A percentile compares a stretch with the other conserved stretches of the same genome.
Evolutionary conservation across 1,140 invertebrate species (phyloP).

Genomic region (Armadillidium nasatum): DNA sequence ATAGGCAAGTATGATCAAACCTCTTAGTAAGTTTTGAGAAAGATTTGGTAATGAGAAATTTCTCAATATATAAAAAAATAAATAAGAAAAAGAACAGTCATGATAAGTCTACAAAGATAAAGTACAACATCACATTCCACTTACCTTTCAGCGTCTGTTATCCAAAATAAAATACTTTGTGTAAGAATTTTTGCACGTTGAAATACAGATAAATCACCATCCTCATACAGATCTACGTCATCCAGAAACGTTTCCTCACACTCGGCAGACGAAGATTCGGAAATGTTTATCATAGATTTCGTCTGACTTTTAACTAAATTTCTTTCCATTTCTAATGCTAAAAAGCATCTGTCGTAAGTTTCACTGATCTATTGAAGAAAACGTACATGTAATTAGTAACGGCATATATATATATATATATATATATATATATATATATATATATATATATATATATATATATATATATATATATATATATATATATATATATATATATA

Average conservation of each 20-base stretch:
- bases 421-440: too few relatives aligned
- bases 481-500: too few relatives aligned
- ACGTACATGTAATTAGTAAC: neutral
- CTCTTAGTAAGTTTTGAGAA: too few relatives aligned
- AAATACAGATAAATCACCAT: constrained; percentile 47
- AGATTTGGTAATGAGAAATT: too few relatives aligned
- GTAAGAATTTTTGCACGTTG: constrained; percentile 49
- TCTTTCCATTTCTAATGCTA: constrained; percentile 44
- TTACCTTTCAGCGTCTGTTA: constrained; percentile 72
- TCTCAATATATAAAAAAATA: too few relatives aligned
- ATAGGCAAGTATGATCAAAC: too few relatives aligned
- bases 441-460: too few relatives aligned
- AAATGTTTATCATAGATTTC: constrained; percentile 23
- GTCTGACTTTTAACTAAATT: neutral
- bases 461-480: too few relatives aligned
- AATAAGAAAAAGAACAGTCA: constrained; percentile 56
- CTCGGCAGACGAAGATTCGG: constrained; percentile 14
- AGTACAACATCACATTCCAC: constrained; percentile 51
- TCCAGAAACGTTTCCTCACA: constrained; percentile 31
- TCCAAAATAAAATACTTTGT: constrained; percentile 61
- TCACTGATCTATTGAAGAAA: constrained; percentile 33
- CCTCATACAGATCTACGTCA: constrained; percentile 47
- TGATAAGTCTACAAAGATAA: constrained; percentile 48
- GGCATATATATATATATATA: too few relatives aligned
- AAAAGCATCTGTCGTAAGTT: constrained; percentile 45